Evolutionary conservation across 2,797 vertebrate genomes (phyloP).

Genomic region (Danio tinwini): DNA sequence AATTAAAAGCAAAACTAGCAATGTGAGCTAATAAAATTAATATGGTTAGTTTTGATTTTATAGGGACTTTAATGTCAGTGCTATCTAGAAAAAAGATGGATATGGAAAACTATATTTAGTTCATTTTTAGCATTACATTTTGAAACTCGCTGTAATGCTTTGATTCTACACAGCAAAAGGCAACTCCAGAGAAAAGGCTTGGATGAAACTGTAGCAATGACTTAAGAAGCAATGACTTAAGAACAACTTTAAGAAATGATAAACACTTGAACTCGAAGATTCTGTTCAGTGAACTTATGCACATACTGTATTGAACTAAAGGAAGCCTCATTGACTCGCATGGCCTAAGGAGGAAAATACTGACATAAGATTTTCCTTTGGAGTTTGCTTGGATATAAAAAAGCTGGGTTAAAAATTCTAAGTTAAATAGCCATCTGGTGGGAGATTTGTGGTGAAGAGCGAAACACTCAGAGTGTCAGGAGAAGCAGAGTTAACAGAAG

Average conservation of each 20-base stretch:
- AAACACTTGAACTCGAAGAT: not conserved
- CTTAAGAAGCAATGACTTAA: not conserved
- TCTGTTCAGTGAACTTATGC: not conserved
- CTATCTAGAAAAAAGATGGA: no score
- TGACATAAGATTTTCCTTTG: constrained; percentile 13
- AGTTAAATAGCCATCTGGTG: constrained; percentile 49
- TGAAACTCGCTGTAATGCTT: no score
- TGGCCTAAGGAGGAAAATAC: not conserved
- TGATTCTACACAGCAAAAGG: not conserved
- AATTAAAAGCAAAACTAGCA: no score
- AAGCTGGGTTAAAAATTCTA: constrained; percentile 19
- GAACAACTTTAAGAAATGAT: not conserved
- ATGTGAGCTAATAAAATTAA: no score
- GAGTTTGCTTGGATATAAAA: constrained; percentile 12
- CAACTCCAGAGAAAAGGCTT: not conserved
- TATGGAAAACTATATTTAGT: no score
- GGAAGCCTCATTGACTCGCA: not conserved
- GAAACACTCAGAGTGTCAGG: constrained; percentile 15
- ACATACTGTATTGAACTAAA: not conserved
- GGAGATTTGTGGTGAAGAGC: constrained; percentile 47
- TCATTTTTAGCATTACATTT: no score
- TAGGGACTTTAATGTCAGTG: no score
- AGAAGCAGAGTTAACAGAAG: constrained; percentile 26
- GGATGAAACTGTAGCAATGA: no score
- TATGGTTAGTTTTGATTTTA: no score